phyloP scores from a whole-genome alignment of 2,797 vertebrate genomes.

The Ataeniobius toweri region DNA sequence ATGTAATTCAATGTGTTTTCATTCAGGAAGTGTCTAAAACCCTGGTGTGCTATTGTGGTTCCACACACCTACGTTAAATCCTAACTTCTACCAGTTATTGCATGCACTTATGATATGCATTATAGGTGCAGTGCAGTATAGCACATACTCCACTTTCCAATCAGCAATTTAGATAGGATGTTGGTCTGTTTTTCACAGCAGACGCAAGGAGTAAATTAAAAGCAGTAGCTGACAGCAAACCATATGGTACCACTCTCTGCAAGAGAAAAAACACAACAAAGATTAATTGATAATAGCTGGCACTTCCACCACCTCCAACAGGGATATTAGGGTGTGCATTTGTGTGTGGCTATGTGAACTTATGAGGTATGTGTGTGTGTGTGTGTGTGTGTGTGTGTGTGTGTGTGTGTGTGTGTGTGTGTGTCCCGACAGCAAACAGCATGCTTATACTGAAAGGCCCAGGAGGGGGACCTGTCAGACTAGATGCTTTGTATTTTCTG shows the following conservation, averaged over 20 bases:
- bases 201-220: slow-evolving; percentile 84
- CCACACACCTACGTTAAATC: neutral
- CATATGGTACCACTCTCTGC: slow-evolving; percentile 82
- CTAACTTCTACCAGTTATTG: slow-evolving; percentile 6
- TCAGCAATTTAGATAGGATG: slow-evolving; percentile 81
- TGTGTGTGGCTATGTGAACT: slow-evolving; percentile 34
- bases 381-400: slow-evolving; percentile 24
- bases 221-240: slow-evolving; percentile 82
- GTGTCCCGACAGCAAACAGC: slow-evolving; percentile 76
- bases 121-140: slow-evolving; percentile 39
- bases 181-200: slow-evolving; percentile 81
- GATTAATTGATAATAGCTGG: slow-evolving; percentile 85
- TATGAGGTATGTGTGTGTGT: slow-evolving; percentile 26
- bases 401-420: slow-evolving; percentile 46
- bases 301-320: slow-evolving; percentile 80
- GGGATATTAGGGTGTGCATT: slow-evolving; percentile 61
- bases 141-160: slow-evolving; percentile 69
- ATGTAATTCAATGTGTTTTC: neutral
- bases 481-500: slow-evolving; percentile 72
- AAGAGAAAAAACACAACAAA: slow-evolving; percentile 77
- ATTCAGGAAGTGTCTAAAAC: neutral
- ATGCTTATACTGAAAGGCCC: slow-evolving; percentile 72
- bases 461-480: slow-evolving; percentile 76
- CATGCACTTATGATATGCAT: slow-evolving; percentile 31
- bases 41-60: neutral